Conservation (phyloP, 1,140 invertebrate species). For the Nautilus pompilius region DNA sequence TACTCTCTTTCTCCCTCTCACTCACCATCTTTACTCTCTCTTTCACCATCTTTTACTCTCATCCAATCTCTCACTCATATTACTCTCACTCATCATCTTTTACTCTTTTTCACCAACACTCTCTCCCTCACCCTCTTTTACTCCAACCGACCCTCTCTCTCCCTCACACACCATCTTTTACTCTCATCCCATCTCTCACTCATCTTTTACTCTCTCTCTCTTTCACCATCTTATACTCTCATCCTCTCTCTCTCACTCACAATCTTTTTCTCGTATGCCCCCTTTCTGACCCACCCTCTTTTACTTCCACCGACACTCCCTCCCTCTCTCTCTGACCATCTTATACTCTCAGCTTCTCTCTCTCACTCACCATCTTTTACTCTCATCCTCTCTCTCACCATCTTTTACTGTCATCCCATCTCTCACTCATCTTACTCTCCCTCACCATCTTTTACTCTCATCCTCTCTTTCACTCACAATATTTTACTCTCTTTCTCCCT, state of each 20-base stretch:
- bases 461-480: no score
- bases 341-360: slow-evolving; percentile 10
- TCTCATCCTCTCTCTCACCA: no score
- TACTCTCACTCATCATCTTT: slow-evolving; percentile 12
- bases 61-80: slow-evolving; percentile 11
- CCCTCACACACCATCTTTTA: neutral
- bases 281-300: neutral
- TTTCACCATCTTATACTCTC: neutral
- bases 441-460: no score
- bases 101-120: slow-evolving; percentile 12
- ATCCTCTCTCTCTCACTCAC: neutral
- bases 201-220: neutral
- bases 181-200: neutral
- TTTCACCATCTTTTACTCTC: neutral
- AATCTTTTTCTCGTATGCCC: neutral
- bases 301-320: neutral
- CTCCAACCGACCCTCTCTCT: slow-evolving; percentile 1
- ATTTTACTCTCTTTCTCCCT: no score
- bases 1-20: no score
- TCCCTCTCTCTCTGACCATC: slow-evolving; percentile 4
- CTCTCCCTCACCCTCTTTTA: slow-evolving; percentile 9
- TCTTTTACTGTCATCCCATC: no score
- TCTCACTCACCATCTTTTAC: slow-evolving; percentile 4
- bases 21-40: neutral
- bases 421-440: no score